phyloP scores from a whole-genome alignment of 35 echinoderm and acorn worm genomes.

The Heliocidaris erythrogramma region DNA sequence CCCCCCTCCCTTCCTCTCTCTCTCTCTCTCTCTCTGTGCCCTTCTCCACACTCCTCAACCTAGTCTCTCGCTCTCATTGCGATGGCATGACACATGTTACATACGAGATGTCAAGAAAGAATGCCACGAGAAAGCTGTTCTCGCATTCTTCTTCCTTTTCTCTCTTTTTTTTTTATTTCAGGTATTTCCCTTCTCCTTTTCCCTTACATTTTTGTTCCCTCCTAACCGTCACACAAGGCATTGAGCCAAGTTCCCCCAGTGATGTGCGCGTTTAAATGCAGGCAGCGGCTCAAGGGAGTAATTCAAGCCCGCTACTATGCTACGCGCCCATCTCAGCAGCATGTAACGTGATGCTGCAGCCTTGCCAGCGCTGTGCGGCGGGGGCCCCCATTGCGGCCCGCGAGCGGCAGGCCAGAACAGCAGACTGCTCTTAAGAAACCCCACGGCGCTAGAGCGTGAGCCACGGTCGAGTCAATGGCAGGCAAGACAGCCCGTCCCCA shows the following conservation, averaged over 20 bases:
- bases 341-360: constrained; percentile 39
- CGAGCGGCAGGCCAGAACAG: constrained; percentile 48
- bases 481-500: constrained; percentile 40
- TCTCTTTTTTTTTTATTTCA: neutral
- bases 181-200: neutral
- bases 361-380: constrained; percentile 34
- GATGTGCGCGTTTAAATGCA: constrained; percentile 41
- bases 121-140: neutral
- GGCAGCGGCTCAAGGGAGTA: constrained; percentile 44
- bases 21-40: neutral
- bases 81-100: constrained; percentile 49
- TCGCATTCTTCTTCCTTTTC: neutral
- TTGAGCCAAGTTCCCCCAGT: neutral
- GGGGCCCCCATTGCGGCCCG: constrained; percentile 48
- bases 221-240: neutral
- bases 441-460: constrained; percentile 27
- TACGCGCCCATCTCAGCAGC: constrained; percentile 38
- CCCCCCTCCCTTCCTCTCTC: neutral
- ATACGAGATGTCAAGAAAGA: neutral
- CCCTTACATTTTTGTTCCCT: neutral
- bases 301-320: constrained; percentile 32
- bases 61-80: neutral
- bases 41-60: neutral
- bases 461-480: constrained; percentile 19
- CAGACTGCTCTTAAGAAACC: constrained; percentile 26